Conservation (phyloP, 1,140 invertebrate species). For the Bombus sibiricus region DNA sequence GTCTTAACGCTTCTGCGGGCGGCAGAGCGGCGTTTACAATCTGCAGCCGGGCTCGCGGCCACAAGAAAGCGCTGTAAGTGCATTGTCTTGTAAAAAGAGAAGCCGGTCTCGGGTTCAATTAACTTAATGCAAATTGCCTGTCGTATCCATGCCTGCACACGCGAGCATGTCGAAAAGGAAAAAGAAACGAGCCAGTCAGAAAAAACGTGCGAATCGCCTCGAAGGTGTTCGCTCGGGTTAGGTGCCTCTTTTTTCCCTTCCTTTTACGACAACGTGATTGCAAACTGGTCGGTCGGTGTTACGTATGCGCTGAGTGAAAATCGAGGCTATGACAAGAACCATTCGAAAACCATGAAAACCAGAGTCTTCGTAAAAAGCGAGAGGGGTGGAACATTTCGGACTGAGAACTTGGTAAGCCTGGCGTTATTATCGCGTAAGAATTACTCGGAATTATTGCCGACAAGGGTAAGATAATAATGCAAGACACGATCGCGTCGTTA, state of each 20-base stretch:
- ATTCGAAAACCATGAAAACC: too few relatives aligned
- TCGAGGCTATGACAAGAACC: neutral
- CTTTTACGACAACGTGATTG: neutral
- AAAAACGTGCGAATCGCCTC: conserved; percentile 60
- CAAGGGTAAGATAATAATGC: neutral
- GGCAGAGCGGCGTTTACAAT: conserved; percentile 20
- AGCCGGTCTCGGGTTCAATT: conserved; percentile 61
- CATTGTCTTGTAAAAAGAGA: conserved; percentile 68
- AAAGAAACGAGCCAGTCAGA: conserved; percentile 5
- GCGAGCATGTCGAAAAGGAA: conserved; percentile 4
- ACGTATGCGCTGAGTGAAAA: neutral
- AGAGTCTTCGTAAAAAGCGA: neutral
- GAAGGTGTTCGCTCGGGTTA: conserved; percentile 38
- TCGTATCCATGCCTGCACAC: conserved; percentile 58
- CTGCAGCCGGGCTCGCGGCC: conserved; percentile 24
- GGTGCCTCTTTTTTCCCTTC: neutral
- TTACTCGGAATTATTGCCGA: neutral
- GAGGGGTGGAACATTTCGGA: fast-evolving
- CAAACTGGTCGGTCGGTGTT: neutral
- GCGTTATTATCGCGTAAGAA: neutral
- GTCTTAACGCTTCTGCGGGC: conserved; percentile 59
- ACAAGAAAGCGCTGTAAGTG: conserved; percentile 64
- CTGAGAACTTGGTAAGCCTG: too few relatives aligned
- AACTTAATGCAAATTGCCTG: conserved; percentile 70
- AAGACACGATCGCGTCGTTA: conserved; percentile 11